Base-by-base conservation (phyloP, 2,113 vertebrate species). In the Xiphophorus hellerii region DNA sequence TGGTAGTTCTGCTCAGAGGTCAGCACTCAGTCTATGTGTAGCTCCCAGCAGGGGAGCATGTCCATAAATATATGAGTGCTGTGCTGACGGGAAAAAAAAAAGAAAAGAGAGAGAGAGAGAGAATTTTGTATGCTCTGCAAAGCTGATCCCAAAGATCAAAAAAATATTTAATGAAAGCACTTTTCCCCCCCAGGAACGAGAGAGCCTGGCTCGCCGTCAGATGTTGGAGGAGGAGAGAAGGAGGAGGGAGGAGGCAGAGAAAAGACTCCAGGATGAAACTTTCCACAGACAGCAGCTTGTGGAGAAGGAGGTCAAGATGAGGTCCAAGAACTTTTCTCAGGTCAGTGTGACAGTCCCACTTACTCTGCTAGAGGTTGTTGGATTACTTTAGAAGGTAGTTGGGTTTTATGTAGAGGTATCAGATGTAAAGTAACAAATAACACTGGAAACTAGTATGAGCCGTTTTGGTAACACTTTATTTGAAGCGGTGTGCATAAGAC, bases 301-400 rank as follows among this genome's bases (percentile, higher is more conserved):
- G 68, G 97, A 99, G 89, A 96, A 95, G 90, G 97, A 98, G 87
- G 97, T 99, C 72, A 98, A 97, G 92, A 93, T 99, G 95, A 96
- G 98, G 73, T 93, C 97, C 92, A 99, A 97, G 83, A 96, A 97
- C 87, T 97, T 99, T 87, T 97, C 97, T 0, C 97, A 99, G 97
- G 98, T 98, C 76, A 15, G 88, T 71, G 35, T 37, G 35, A 37
- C 9, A 11, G 10, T 37, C 35, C 10, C 35, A 37, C 35, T 37
- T 37, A 37, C 10, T 37, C 3, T 11, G 35, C 35, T 11, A 37
- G 35, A 37, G 10, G 35, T 37, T 37, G 10, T 37, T 35, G 35
- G 35, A 35, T 35, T 10, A 35, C 35, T 35, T 35, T 10, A 35
- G 35, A 35, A 35, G 35, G 35, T 33, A 33, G 31, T 33, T 33